Conservation (phyloP, 2,797 vertebrate genomes). For the Semaprochilodus insignis region DNA sequence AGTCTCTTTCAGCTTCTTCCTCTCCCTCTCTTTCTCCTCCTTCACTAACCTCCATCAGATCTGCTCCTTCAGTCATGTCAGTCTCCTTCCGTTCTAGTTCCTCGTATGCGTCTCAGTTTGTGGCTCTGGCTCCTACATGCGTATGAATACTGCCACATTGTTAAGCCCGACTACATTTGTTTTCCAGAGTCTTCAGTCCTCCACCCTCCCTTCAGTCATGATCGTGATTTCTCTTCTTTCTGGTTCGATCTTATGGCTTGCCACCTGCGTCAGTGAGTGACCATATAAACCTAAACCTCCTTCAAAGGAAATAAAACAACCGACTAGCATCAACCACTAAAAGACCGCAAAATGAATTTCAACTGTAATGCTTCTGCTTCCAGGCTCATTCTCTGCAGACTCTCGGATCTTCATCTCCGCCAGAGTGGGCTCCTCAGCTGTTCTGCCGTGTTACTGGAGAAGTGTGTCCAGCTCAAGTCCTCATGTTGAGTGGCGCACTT, state of each 20-base stretch:
- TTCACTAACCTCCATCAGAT: too few relatives aligned
- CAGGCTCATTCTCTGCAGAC: not conserved
- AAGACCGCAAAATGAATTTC: too few relatives aligned
- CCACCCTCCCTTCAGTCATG: not conserved
- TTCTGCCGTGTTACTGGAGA: constrained; percentile 20
- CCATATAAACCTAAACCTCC: not conserved
- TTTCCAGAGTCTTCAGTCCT: not conserved
- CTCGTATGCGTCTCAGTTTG: too few relatives aligned
- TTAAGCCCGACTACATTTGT: not conserved
- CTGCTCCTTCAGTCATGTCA: too few relatives aligned
- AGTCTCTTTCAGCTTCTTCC: too few relatives aligned
- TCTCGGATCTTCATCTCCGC: not conserved
- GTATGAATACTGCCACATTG: too few relatives aligned
- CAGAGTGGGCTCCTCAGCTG: not conserved
- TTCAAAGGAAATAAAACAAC: too few relatives aligned
- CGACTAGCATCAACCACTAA: too few relatives aligned
- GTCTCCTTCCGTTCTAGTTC: too few relatives aligned
- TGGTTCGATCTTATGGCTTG: not conserved
- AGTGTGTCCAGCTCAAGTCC: not conserved
- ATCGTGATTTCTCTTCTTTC: not conserved
- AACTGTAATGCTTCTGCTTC: not conserved
- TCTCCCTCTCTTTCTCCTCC: too few relatives aligned
- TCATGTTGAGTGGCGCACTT: constrained; percentile 2
- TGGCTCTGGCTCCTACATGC: too few relatives aligned
- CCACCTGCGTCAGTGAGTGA: not conserved